Evolutionary conservation across 2,888 invertebrate genomes (phyloP).

Genomic region (Drosophila paramelanica): DNA sequence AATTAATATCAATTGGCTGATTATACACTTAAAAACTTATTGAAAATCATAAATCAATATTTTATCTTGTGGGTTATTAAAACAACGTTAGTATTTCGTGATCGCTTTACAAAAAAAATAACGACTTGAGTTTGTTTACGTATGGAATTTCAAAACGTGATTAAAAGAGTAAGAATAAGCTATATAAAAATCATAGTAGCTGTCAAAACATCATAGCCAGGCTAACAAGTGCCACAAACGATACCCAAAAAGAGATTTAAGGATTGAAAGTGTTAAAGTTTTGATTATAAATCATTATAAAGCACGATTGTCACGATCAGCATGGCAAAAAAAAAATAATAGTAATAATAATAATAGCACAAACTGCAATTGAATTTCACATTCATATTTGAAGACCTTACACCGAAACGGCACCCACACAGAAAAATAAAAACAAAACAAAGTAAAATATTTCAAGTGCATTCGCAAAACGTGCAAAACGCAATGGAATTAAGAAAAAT

Average conservation of each 20-base stretch:
- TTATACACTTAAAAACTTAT: constrained; percentile 8
- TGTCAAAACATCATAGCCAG: background rate
- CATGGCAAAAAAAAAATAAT: background rate
- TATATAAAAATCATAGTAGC: background rate
- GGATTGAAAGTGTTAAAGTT: constrained; percentile 24
- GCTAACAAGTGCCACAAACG: background rate
- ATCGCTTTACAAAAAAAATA: background rate
- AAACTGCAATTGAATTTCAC: constrained; percentile 28
- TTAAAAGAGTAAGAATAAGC: background rate
- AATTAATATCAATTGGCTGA: constrained; percentile 27
- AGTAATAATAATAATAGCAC: background rate
- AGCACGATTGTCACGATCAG: constrained; percentile 41
- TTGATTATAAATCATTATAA: constrained; percentile 31
- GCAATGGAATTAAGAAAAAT: constrained; percentile 36
- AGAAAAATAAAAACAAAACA: constrained; percentile 12
- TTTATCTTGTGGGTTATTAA: background rate
- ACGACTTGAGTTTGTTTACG: background rate
- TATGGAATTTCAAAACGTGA: constrained; percentile 2
- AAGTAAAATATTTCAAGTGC: constrained; percentile 44
- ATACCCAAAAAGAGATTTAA: constrained; percentile 11
- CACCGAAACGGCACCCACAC: constrained; percentile 20
- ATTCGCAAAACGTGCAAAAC: constrained; percentile 48
- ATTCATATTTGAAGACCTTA: constrained; percentile 37
- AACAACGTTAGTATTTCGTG: background rate
- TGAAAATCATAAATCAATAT: background rate